These are phyloP conservation scores for Myopa testacea DNA, from an alignment of 2,888 invertebrate species.

Conservation along the genomic window DNA sequence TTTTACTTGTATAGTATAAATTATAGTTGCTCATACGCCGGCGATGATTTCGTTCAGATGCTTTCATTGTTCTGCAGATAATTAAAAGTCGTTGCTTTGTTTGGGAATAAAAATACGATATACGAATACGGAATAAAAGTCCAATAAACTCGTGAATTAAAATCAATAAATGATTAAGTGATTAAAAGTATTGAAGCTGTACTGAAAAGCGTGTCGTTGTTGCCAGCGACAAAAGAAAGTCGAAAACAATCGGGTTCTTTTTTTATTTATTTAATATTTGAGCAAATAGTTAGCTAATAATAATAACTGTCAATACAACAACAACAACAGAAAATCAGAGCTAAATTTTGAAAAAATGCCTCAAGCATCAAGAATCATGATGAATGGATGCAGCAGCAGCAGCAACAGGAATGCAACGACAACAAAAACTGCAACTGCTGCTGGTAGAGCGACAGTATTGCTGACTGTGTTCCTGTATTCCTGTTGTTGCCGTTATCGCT, in stretches of 20 bases:
- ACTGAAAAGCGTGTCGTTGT: neutral
- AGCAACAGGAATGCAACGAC: neutral
- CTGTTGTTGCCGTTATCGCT: slow-evolving; percentile 48
- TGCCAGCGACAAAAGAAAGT: neutral
- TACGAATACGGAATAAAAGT: neutral
- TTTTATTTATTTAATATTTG: neutral
- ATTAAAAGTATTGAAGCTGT: neutral
- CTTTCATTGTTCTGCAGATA: too few species aligned
- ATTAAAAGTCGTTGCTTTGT: too few species aligned
- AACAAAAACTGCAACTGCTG: neutral
- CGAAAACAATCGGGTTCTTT: neutral
- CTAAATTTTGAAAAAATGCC: neutral
- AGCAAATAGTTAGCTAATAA: neutral
- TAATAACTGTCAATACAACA: neutral
- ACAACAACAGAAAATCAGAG: neutral
- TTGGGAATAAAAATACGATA: too few species aligned
- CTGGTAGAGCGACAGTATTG: neutral
- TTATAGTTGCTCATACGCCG: too few species aligned
- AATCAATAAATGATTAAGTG: neutral
- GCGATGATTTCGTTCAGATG: neutral
- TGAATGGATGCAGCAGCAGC: neutral
- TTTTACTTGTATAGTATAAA: too few species aligned
- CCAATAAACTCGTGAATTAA: neutral
- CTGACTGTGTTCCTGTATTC: slow-evolving; percentile 25
- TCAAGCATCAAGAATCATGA: too few species aligned